Evolutionary conservation across 2,797 vertebrate genomes (phyloP).

Genomic region (Gymnoscopelus microlampas): DNA sequence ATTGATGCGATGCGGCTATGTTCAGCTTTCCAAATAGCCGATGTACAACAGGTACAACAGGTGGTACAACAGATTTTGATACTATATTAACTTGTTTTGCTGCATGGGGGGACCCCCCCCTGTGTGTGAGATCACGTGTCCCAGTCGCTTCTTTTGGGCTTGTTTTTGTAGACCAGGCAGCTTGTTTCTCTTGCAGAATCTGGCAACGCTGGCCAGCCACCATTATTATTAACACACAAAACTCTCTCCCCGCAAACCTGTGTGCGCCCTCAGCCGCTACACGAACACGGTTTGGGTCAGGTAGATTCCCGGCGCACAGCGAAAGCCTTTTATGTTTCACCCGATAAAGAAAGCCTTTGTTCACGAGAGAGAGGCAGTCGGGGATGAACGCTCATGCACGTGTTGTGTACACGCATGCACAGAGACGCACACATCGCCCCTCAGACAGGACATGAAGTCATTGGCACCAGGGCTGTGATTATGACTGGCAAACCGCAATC

Average conservation of each 20-base stretch:
- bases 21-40: no score
- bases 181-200: no score
- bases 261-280: slow-evolving; percentile 27
- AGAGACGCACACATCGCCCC: slow-evolving; percentile 28
- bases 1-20: no score
- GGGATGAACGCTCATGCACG: slow-evolving; percentile 1
- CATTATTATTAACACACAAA: slow-evolving; percentile 31
- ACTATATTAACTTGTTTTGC: no score
- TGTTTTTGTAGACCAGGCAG: no score
- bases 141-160: no score
- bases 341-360: slow-evolving; percentile 39
- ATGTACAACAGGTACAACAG: no score
- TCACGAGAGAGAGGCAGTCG: slow-evolving; percentile 20
- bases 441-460: slow-evolving; percentile 49
- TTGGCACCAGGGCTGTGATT: slow-evolving; percentile 54
- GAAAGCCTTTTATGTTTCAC: slow-evolving; percentile 34
- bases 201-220: neutral
- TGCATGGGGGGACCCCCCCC: no score
- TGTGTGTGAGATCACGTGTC: no score
- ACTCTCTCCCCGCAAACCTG: slow-evolving; percentile 11
- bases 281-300: slow-evolving; percentile 26
- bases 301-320: slow-evolving; percentile 15
- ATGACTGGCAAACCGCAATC: slow-evolving; percentile 51
- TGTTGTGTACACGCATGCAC: neutral
- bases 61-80: no score